Evolutionary conservation across 1,140 invertebrate genomes (phyloP).

Genomic region (Sminthurides bifidus): DNA sequence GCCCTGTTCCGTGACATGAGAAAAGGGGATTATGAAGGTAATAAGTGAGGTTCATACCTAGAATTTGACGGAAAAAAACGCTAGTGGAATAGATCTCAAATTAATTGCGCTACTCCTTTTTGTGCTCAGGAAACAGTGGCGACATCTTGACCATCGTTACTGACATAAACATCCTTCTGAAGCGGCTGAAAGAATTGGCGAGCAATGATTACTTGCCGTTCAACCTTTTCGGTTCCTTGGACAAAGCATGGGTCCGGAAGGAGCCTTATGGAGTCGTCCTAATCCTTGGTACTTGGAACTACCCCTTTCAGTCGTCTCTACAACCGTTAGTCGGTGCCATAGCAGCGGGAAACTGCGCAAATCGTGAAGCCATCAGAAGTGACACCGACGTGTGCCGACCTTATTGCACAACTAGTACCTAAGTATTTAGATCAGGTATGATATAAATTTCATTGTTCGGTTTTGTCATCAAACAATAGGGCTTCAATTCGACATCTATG

Average conservation of each 20-base stretch:
- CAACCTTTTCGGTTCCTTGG: slow-evolving; percentile 11
- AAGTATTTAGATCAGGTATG: slow-evolving; percentile 47
- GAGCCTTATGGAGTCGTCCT: slow-evolving; percentile 38
- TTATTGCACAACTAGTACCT: slow-evolving; percentile 43
- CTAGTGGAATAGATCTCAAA: neutral
- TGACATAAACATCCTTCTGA: slow-evolving; percentile 7
- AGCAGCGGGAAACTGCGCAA: slow-evolving; percentile 50
- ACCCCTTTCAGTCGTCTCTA: slow-evolving; percentile 47
- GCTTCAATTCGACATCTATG: neutral
- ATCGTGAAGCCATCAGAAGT: slow-evolving; percentile 52
- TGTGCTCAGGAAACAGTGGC: neutral
- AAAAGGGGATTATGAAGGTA: slow-evolving; percentile 35
- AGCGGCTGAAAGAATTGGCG: slow-evolving; percentile 18
- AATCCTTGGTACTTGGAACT: slow-evolving; percentile 53
- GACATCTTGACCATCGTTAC: slow-evolving; percentile 16
- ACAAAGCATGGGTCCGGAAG: slow-evolving; percentile 8
- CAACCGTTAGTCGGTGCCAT: slow-evolving; percentile 42
- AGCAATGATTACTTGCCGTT: slow-evolving; percentile 14
- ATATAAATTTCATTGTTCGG: neutral
- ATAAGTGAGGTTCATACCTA: neutral
- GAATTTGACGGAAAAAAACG: neutral
- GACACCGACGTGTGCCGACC: slow-evolving; percentile 39
- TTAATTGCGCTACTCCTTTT: neutral
- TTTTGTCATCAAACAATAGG: neutral
- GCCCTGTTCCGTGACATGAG: slow-evolving; percentile 41